These are phyloP conservation scores for Syngnathoides biaculeatus DNA, from an alignment of 2,113 vertebrate species.

Conservation along the genomic window DNA sequence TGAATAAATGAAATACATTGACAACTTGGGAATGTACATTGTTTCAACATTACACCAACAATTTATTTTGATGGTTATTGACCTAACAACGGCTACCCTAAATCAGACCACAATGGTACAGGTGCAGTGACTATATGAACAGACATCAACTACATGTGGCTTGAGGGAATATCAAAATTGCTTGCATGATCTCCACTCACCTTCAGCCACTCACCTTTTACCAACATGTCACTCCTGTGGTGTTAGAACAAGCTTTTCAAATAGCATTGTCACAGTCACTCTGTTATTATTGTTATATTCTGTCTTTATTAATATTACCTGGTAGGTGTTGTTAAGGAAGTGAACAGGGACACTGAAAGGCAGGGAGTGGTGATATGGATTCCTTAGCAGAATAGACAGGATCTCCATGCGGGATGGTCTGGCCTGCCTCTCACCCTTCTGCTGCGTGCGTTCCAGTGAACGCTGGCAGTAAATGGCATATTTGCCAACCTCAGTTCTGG, in stretches of 20 bases:
- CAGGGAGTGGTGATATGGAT: constrained; percentile 94
- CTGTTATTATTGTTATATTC: background rate
- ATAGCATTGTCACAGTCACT: background rate
- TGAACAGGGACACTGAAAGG: constrained; percentile 97
- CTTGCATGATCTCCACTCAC: background rate
- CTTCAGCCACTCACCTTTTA: background rate
- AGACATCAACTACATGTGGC: background rate
- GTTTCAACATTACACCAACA: background rate
- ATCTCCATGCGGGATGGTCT: constrained; percentile 96
- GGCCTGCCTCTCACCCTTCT: constrained; percentile 87
- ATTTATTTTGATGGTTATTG: background rate
- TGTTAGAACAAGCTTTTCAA: background rate
- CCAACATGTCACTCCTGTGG: background rate
- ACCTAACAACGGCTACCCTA: background rate
- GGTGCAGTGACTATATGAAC: background rate
- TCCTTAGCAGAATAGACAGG: constrained; percentile 91
- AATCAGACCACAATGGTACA: background rate
- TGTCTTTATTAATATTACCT: constrained; percentile 70
- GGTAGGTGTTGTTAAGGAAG: constrained; percentile 95
- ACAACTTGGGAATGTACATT: background rate
- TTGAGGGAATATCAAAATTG: background rate
- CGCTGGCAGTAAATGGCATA: constrained; percentile 96
- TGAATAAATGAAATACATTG: too few species aligned
- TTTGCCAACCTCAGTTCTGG: constrained; percentile 95
- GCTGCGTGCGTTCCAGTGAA: constrained; percentile 89